Evolutionary conservation across 2,113 vertebrate genomes (phyloP).

Genomic region (Centropus unirufus): DNA sequence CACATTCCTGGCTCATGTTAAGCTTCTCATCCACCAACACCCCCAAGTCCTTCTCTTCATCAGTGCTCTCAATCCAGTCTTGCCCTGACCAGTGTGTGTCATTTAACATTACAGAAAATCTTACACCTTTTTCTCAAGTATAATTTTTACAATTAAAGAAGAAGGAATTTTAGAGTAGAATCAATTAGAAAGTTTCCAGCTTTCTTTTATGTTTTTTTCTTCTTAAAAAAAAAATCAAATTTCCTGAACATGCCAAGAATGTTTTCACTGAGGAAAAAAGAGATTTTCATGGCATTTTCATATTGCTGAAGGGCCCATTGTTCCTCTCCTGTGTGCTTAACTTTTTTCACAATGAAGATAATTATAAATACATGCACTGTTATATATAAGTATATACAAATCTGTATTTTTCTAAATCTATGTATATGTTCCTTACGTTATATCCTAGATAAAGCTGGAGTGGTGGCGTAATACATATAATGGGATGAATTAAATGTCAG

Average conservation of each 20-base stretch:
- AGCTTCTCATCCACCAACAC: too few relatives aligned
- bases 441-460: conserved; percentile 3
- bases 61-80: too few relatives aligned
- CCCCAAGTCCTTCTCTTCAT: too few relatives aligned
- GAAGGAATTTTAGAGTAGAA: not conserved
- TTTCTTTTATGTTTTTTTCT: too few relatives aligned
- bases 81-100: not conserved
- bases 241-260: not conserved
- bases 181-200: not conserved
- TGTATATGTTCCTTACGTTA: conserved; percentile 29
- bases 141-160: not conserved
- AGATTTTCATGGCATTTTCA: not conserved
- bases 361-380: conserved; percentile 19
- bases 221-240: not conserved
- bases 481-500: conserved; percentile 64
- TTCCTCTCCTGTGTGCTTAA: not conserved
- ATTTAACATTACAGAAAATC: not conserved
- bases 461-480: conserved; percentile 24
- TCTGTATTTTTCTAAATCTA: conserved; percentile 25
- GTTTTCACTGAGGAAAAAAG: not conserved
- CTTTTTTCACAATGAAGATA: not conserved
- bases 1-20: too few relatives aligned
- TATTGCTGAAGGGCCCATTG: not conserved
- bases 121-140: not conserved
- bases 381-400: not conserved